phyloP scores from a whole-genome alignment of 2,113 vertebrate genomes.

The Ammodytes marinus region DNA sequence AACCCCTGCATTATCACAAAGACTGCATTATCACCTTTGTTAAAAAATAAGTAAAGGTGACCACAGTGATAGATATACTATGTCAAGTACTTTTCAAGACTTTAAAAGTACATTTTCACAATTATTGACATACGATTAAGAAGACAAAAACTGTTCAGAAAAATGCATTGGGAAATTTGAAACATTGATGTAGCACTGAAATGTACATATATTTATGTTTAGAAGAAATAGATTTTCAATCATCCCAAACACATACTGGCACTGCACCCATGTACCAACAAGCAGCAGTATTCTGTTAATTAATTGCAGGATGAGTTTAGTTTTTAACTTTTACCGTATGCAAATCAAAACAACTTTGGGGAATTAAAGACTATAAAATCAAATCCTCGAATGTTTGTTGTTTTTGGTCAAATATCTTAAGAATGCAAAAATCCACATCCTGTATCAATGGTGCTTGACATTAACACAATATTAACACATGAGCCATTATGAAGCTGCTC shows the following conservation, averaged over 20 bases:
- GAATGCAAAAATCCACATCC: not conserved
- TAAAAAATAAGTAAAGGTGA: not conserved
- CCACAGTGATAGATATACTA: not conserved
- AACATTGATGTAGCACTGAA: not conserved
- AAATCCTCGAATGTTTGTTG: not conserved
- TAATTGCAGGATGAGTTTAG: no score
- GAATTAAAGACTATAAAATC: no score
- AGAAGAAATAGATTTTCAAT: not conserved
- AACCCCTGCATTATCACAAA: not conserved
- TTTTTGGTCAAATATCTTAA: slow-evolving; percentile 5
- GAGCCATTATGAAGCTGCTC: slow-evolving; percentile 23
- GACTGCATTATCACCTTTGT: not conserved
- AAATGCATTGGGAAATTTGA: not conserved
- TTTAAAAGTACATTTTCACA: not conserved
- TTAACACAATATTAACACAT: slow-evolving; percentile 19
- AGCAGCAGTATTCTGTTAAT: no score
- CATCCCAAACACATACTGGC: no score
- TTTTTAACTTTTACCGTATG: no score
- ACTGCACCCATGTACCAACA: no score
- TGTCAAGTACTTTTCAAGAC: not conserved
- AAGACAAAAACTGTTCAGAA: not conserved
- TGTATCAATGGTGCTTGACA: not conserved
- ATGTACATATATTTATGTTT: slow-evolving; percentile 8
- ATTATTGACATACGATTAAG: not conserved
- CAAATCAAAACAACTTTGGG: no score